Evolutionary conservation across 2,113 vertebrate genomes (phyloP).

Genomic region (Crotalus horridus): DNA sequence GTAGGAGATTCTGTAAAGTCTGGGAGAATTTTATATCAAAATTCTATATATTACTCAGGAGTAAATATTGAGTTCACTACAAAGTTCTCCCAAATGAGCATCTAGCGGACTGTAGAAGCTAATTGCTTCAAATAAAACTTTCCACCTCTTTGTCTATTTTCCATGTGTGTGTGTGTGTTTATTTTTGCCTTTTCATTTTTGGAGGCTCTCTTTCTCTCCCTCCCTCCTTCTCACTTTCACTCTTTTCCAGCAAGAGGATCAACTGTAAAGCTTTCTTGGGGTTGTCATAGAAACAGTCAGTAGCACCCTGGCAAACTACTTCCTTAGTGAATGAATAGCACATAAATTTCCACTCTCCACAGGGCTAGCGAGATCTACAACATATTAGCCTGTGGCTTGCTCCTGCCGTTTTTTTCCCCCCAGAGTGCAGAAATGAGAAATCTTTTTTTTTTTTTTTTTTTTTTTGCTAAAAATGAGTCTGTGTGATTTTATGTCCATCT

Average conservation of each 20-base stretch:
- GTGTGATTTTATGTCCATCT: background rate
- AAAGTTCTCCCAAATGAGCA: background rate
- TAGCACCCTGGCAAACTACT: slow-evolving; percentile 35
- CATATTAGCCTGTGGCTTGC: slow-evolving; percentile 14
- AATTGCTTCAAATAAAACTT: slow-evolving; percentile 24
- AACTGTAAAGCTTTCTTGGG: slow-evolving; percentile 32
- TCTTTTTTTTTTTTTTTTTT: background rate
- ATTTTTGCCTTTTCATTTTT: background rate
- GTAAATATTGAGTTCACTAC: background rate
- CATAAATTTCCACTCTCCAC: slow-evolving; percentile 19
- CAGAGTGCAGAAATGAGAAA: background rate
- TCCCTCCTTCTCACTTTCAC: background rate
- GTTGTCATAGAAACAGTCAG: slow-evolving; percentile 50
- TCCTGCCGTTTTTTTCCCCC: background rate
- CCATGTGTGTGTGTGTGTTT: background rate
- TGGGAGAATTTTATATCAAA: background rate
- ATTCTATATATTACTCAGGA: background rate
- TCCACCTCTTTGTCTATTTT: background rate
- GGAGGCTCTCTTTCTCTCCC: background rate
- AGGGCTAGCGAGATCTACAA: slow-evolving; percentile 5
- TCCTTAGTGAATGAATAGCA: slow-evolving; percentile 34
- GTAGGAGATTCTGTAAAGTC: background rate
- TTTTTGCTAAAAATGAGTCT: slow-evolving; percentile 4
- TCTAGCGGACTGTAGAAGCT: background rate
- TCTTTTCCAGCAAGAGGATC: slow-evolving; percentile 34